Evolutionary conservation across 1,140 invertebrate species (phyloP).

Genomic region (Drosophila triauraria): DNA sequence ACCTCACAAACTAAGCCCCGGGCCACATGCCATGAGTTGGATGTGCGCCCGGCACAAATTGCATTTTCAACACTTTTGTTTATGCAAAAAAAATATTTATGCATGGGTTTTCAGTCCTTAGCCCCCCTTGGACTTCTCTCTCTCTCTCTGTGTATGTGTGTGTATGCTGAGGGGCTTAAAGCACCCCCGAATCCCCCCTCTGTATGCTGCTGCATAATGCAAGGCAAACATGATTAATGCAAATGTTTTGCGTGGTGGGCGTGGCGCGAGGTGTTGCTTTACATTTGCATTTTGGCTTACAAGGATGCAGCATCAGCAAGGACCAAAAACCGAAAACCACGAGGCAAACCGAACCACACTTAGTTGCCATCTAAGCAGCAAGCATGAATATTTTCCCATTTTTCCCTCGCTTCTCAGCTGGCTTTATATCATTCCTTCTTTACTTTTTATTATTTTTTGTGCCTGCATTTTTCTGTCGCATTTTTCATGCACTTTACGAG

Average conservation of each 20-base stretch:
- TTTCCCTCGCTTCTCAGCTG: not conserved
- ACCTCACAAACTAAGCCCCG: slow-evolving; percentile 64
- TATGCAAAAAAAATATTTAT: slow-evolving; percentile 78
- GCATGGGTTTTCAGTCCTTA: slow-evolving; percentile 42
- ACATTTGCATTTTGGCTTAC: slow-evolving; percentile 81
- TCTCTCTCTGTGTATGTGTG: slow-evolving; percentile 21
- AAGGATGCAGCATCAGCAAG: slow-evolving; percentile 47
- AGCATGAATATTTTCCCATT: slow-evolving; percentile 25
- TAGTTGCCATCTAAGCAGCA: slow-evolving; percentile 71
- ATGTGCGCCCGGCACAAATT: slow-evolving; percentile 53
- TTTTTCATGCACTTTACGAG: slow-evolving; percentile 77
- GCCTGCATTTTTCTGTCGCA: slow-evolving; percentile 43
- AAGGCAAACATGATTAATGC: slow-evolving; percentile 83
- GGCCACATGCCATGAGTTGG: slow-evolving; percentile 9
- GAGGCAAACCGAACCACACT: slow-evolving; percentile 66
- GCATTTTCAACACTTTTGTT: slow-evolving; percentile 83
- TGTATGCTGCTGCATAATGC: slow-evolving; percentile 78
- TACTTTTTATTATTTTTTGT: not conserved
- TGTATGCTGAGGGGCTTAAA: slow-evolving; percentile 53
- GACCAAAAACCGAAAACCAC: slow-evolving; percentile 39
- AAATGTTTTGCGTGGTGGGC: slow-evolving; percentile 81
- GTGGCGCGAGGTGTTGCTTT: slow-evolving; percentile 73
- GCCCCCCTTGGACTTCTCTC: not conserved
- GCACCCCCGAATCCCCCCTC: slow-evolving; percentile 43
- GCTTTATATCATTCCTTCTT: not conserved